phyloP scores from a whole-genome alignment of 2,113 vertebrate species.

The Esox niger region DNA sequence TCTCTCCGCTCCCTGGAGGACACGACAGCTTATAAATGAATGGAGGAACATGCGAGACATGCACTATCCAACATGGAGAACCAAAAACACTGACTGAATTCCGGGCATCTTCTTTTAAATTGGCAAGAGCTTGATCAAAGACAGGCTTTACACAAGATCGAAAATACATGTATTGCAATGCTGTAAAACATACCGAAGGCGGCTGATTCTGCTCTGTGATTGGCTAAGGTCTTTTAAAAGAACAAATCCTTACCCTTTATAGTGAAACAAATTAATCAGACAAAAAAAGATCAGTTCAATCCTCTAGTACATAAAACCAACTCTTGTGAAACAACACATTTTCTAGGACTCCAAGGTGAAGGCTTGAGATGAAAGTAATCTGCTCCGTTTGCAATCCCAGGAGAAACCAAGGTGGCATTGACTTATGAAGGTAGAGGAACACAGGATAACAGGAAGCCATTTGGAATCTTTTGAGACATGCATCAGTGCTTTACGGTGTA shows the following conservation, averaged over 20 bases:
- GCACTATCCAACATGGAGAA: neutral
- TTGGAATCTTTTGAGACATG: too few relatives aligned
- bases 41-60: too few relatives aligned
- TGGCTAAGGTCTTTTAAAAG: too few relatives aligned
- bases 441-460: neutral
- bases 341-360: neutral
- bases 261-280: neutral
- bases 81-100: neutral
- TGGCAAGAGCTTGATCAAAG: neutral
- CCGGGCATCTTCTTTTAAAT: neutral
- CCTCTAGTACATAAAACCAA: neutral
- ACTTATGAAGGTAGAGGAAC: neutral
- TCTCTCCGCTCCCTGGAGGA: neutral
- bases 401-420: neutral
- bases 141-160: too few relatives aligned
- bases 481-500: too few relatives aligned
- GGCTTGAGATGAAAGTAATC: slow-evolving; percentile 3
- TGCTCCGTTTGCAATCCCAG: neutral
- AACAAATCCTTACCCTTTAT: too few relatives aligned
- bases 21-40: neutral
- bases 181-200: neutral
- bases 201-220: neutral
- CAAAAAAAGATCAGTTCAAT: neutral
- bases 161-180: neutral
- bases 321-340: neutral